Percentiles rank a stretch among this genome's conserved stretches.
Conservation (phyloP, 2,888 invertebrate species). For the Mesoligia furuncula region DNA sequence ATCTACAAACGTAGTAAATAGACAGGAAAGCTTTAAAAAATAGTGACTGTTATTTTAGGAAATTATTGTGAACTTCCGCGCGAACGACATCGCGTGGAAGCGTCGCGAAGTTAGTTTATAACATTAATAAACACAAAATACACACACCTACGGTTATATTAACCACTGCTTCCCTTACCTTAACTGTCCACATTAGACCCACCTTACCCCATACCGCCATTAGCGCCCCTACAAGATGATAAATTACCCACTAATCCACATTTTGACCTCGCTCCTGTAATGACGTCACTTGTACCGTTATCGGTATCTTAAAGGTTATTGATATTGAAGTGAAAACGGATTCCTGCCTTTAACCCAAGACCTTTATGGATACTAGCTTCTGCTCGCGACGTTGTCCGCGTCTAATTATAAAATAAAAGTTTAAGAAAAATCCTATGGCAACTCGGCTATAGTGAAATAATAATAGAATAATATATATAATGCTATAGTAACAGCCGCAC, state of each 20-base stretch:
- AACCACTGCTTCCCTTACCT: slow-evolving; percentile 5
- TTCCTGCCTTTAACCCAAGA: background rate
- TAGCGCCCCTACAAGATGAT: slow-evolving; percentile 54
- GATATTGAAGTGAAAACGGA: slow-evolving; percentile 21
- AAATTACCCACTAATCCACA: slow-evolving; percentile 58
- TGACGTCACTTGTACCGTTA: slow-evolving; percentile 46
- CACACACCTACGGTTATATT: background rate
- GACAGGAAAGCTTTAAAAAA: no score
- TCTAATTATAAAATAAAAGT: background rate
- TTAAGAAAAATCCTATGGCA: background rate
- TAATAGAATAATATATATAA: no score
- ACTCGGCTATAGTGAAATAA: no score
- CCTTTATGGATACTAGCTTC: background rate
- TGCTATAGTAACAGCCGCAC: no score
- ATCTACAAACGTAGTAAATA: no score
- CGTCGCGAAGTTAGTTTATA: no score
- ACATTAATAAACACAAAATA: background rate
- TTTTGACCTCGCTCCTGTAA: slow-evolving; percentile 57
- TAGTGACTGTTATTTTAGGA: no score
- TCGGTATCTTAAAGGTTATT: slow-evolving; percentile 17
- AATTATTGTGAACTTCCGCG: no score
- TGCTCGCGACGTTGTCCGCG: background rate
- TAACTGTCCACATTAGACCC: slow-evolving; percentile 12
- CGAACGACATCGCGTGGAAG: no score
- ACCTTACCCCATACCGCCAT: slow-evolving; percentile 44